Percentiles rank a stretch among this genome's conserved stretches.
Evolutionary conservation across 2,797 vertebrate species (phyloP).

Genomic region (Anolis apletophallus): DNA sequence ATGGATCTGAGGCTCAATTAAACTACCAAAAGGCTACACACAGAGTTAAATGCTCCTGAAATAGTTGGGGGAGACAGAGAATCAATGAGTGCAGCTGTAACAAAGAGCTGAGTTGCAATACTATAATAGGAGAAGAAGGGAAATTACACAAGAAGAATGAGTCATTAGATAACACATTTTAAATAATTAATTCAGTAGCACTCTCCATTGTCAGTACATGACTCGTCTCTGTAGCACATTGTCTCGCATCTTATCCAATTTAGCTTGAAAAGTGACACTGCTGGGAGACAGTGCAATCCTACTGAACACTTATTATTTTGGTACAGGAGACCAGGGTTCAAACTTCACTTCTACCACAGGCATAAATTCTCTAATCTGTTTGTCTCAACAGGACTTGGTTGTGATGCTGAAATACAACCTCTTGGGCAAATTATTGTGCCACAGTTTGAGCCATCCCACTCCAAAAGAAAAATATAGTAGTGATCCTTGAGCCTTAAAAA

Average conservation of each 20-base stretch:
- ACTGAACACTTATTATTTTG: not conserved
- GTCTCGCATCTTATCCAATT: slow-evolving; percentile 32
- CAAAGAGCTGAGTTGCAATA: slow-evolving; percentile 39
- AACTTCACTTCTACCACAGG: not conserved
- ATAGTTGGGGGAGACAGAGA: not conserved
- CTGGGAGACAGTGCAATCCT: not conserved
- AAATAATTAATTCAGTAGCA: slow-evolving; percentile 34
- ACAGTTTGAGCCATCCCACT: not conserved
- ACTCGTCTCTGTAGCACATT: slow-evolving; percentile 1
- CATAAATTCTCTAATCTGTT: not conserved
- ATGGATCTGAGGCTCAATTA: not conserved
- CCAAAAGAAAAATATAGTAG: not conserved
- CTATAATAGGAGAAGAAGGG: slow-evolving; percentile 34
- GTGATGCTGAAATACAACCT: not conserved
- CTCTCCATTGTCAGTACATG: not conserved
- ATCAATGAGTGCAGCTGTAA: slow-evolving; percentile 22
- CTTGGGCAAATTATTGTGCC: not conserved
- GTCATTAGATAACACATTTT: slow-evolving; percentile 54
- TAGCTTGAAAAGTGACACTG: slow-evolving; percentile 32
- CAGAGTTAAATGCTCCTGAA: not conserved
- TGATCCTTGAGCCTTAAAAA: too few species aligned
- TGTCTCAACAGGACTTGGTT: not conserved
- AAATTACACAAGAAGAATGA: slow-evolving; percentile 47
- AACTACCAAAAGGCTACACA: not conserved
- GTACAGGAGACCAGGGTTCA: not conserved